Evolutionary conservation across 2,888 invertebrate genomes (phyloP), one percentile per base, ranked within the genome.

Genomic region (Notodonta ziczac): DNA sequence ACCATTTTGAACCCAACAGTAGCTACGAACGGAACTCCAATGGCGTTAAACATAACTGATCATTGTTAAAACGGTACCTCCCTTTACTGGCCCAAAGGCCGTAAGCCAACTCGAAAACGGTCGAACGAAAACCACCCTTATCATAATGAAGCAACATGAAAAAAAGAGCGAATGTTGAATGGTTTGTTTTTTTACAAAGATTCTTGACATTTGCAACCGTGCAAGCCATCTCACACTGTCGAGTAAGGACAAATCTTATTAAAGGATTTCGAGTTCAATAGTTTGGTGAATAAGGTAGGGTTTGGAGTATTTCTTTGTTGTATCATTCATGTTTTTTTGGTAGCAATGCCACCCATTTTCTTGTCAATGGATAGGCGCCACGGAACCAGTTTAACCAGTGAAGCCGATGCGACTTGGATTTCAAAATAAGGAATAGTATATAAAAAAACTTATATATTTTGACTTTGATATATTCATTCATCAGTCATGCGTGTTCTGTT

Each of bases 331-430:
- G 69, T 81, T 81, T 79, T 83, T 77, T 72, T 70, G 54, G 59
- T 48, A 10, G 56, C 62, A 66, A 72, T 76, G 65, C 81, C 81
- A 80, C 78, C 79, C 82, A 82, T 82, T 83, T 81, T 74, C 78
- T 80, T 74, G 79, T 86, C 80, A 87, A 86, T 87, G 87, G 84
- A 76, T 75, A 81, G 86, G 87, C 86, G 87, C 87, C 86, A 77
- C 63, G 53, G 71, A 56, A 84, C 86, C 82, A 65, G 86, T 87
- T 83, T 78, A 73, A 75, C 76, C 70, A 70, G 79, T 72, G 62
- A 66, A 63, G 72, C 70, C 72, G 74, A 67, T 42, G 48, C 57
- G 32, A 32, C 71, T 68, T 68, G 6, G 73, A 73, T 66, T 60
- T 3, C 2, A 60, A 50, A 67, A 46, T 8, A 42, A 66, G 73